Conservation (phyloP, 2,797 vertebrate species). For the Alouatta caraya region DNA sequence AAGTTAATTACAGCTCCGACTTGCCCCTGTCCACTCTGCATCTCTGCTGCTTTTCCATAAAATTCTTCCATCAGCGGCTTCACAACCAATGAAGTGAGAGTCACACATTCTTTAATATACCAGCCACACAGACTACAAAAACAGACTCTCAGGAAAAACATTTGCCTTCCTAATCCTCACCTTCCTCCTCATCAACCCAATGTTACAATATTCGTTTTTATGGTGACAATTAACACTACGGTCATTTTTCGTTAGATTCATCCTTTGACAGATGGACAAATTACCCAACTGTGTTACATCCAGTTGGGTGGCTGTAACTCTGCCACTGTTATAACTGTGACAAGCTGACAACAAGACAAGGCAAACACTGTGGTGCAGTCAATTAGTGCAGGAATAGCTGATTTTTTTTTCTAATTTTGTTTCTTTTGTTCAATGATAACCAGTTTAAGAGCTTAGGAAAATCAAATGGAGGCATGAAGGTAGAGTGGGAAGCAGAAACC, state of each 20-base stretch:
- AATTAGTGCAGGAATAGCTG: neutral
- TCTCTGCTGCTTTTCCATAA: neutral
- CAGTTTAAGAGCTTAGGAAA: constrained; percentile 6
- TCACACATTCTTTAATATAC: neutral
- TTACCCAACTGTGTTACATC: constrained; percentile 61
- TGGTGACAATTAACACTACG: constrained; percentile 42
- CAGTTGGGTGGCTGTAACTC: constrained; percentile 56
- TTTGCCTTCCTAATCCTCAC: constrained; percentile 18
- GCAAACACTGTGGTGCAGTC: constrained; percentile 11
- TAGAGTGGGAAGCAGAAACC: neutral
- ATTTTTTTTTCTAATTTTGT: constrained; percentile 49
- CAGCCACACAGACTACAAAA: neutral
- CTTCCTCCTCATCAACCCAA: neutral
- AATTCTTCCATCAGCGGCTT: neutral
- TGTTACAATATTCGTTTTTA: neutral
- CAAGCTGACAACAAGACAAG: neutral
- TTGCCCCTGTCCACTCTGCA: neutral
- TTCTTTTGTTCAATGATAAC: neutral
- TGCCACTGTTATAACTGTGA: neutral
- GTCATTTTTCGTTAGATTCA: neutral
- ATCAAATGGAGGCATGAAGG: neutral
- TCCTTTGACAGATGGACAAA: constrained; percentile 69
- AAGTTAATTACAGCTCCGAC: constrained; percentile 23
- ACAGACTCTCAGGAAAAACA: constrained; percentile 62
- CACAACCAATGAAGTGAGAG: neutral